Evolutionary conservation across 2,888 invertebrate genomes (phyloP).

Genomic region (Harpalus rubripes): DNA sequence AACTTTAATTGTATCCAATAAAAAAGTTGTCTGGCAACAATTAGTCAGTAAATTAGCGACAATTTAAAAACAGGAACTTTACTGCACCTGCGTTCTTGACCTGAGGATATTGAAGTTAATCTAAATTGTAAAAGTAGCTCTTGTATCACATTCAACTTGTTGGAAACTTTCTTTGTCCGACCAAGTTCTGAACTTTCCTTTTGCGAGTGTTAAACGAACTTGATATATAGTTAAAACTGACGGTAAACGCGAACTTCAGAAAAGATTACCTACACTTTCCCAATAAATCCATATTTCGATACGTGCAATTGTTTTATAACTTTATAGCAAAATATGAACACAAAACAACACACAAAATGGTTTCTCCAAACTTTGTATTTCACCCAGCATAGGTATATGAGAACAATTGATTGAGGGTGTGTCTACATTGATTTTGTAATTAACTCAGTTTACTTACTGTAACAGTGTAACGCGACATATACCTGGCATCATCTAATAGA

Average conservation of each 20-base stretch:
- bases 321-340: slow-evolving; percentile 4
- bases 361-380: neutral
- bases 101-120: slow-evolving; percentile 36
- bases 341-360: neutral
- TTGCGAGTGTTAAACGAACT: slow-evolving; percentile 10
- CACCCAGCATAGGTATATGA: neutral
- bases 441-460: too few species aligned
- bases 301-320: slow-evolving; percentile 2
- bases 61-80: slow-evolving; percentile 31
- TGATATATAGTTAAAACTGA: slow-evolving; percentile 40
- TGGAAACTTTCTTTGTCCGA: slow-evolving; percentile 46
- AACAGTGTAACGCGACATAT: too few species aligned
- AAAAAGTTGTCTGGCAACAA: neutral
- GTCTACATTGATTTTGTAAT: neutral
- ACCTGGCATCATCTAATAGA: too few species aligned
- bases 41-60: slow-evolving; percentile 17
- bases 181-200: slow-evolving; percentile 11
- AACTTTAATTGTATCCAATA: neutral
- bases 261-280: neutral
- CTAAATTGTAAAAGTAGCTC: slow-evolving; percentile 51
- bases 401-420: neutral
- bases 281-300: slow-evolving; percentile 32
- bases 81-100: slow-evolving; percentile 34
- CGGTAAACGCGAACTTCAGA: slow-evolving; percentile 6
- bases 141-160: slow-evolving; percentile 36